Evolutionary conservation across 2,888 invertebrate species (phyloP), one percentile per base, ranked within the genome.

Genomic region (Tetragonula carbonaria): DNA sequence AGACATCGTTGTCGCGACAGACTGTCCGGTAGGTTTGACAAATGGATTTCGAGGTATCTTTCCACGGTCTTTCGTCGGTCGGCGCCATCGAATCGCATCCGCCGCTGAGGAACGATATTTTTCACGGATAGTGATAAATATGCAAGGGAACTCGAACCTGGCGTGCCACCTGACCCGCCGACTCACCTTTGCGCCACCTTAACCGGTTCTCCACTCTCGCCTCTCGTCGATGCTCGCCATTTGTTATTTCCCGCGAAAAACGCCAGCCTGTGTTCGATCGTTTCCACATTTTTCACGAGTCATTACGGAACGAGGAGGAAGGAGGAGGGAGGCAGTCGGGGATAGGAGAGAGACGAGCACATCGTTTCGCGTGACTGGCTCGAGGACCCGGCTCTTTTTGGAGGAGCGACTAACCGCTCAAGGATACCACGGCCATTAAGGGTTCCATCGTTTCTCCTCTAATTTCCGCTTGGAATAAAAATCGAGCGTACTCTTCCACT

Each of bases 241-340:
- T 93, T 93, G 91, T 93, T 91, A 93, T 92, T 91, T 90, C 70
- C 75, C 70, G 77, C 81, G 87, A 90, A 88, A 87, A 88, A 87
- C 84, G 78, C 57, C 85, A 38, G 74, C 63, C 73, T 21, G 55
- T 11, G 76, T 80, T 57, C 82, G 74, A 82, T 73, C 57, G 85
- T 86, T 88, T 89, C 89, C 89, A 87, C 88, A 90, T 88, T 90
- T 85, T 89, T 91, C 88, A 86, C 90, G 87, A 91, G 89, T 92
- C 91, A 89, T 93, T 90, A 90, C 87, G 84, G 84, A 82, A 85
- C 88, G 90, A 90, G 78, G 23, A 28, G 28, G 45, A 38, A 68
- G 21, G 28, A 4, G 18, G 18, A 4, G 18, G 18, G 0, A 5
- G 14, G 18, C 28, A 16, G 53, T 5, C 11, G 50, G 50, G 14